Percentiles rank a stretch among this genome's conserved stretches.
Evolutionary conservation across 2,888 invertebrate genomes (phyloP).

Genomic region (Temnothorax unifasciatus): DNA sequence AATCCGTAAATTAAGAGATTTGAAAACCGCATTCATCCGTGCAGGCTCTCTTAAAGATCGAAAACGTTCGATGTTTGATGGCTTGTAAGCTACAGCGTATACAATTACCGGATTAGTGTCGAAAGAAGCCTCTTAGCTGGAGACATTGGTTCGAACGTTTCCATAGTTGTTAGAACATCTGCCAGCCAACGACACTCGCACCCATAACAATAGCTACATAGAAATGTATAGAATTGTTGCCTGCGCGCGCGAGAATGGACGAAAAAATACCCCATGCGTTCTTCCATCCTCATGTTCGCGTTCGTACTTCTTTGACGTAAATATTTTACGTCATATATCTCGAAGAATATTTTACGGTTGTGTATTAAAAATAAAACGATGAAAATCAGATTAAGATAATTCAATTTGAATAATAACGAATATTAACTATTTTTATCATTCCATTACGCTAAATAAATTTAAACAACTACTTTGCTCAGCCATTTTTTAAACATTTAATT

Average conservation of each 20-base stretch:
- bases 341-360: neutral
- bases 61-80: slow-evolving; percentile 46
- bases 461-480: neutral
- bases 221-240: slow-evolving; percentile 26
- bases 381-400: neutral
- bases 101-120: slow-evolving; percentile 68
- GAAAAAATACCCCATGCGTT: slow-evolving; percentile 1
- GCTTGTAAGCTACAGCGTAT: slow-evolving; percentile 46
- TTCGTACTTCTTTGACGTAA: neutral
- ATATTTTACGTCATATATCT: neutral
- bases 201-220: slow-evolving; percentile 30
- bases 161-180: slow-evolving; percentile 64
- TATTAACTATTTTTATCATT: neutral
- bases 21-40: neutral
- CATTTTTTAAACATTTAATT: slow-evolving; percentile 1
- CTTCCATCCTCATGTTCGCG: neutral
- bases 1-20: slow-evolving; percentile 8
- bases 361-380: neutral
- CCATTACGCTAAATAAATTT: neutral
- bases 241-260: slow-evolving; percentile 3
- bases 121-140: slow-evolving; percentile 49
- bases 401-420: neutral
- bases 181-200: slow-evolving; percentile 54
- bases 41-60: neutral
- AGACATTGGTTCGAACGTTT: slow-evolving; percentile 47